phyloP scores from a whole-genome alignment of 2,797 vertebrate genomes.

The Cyclura pinguis region DNA sequence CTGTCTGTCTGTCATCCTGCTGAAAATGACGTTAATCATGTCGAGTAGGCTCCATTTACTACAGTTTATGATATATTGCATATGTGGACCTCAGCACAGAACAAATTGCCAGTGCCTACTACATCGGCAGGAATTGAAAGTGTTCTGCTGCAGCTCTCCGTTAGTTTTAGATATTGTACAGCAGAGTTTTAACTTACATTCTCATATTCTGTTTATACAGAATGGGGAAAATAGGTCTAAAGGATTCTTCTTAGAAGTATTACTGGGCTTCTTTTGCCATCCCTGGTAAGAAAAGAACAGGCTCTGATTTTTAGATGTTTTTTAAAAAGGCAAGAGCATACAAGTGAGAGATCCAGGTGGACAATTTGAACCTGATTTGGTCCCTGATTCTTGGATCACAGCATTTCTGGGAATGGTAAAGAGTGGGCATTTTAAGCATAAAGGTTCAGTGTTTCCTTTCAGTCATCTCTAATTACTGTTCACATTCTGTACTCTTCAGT shows the following conservation, averaged over 20 bases:
- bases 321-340: neutral
- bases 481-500: neutral
- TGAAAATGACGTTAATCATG: constrained; percentile 15
- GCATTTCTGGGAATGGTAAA: constrained; percentile 10
- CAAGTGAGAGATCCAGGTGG: neutral
- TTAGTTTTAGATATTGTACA: neutral
- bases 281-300: constrained; percentile 8
- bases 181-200: neutral
- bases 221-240: neutral
- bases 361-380: neutral
- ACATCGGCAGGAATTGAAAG: neutral
- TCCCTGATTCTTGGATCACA: neutral
- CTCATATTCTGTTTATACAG: neutral
- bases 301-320: neutral
- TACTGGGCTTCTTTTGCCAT: neutral
- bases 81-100: constrained; percentile 2
- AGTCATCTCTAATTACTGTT: constrained; percentile 26
- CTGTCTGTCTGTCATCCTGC: constrained; percentile 15
- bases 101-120: constrained; percentile 3
- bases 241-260: neutral
- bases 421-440: neutral
- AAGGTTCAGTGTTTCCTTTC: neutral
- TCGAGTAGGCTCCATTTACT: constrained; percentile 6
- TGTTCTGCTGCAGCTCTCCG: neutral
- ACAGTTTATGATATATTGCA: neutral